Base-by-base conservation (phyloP, 2,797 vertebrate genomes). In the Muscicapa comitata region DNA sequence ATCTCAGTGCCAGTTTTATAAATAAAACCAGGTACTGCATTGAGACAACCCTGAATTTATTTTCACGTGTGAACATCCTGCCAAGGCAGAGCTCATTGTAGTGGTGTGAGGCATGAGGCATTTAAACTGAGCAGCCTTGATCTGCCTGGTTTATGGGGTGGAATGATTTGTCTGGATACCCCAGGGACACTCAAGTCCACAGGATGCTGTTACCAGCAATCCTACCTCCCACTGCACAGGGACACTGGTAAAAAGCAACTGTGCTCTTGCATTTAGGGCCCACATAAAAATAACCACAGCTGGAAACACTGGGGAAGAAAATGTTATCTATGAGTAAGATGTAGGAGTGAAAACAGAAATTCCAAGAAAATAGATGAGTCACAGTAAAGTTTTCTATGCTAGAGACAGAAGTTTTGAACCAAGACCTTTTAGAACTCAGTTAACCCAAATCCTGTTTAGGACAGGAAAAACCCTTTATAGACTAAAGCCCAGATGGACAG, bases 131-230 rank as follows among this genome's bases (percentile, higher is more conserved):
- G 28, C 73, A 83, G 53, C 55, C 71, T 35, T 26, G 19, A 48
- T 19, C 47, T 61, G 35, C 61, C 65, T 57, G 65, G 10, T 59
- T 40, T 40, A 20, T 11, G 28, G 2, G 26, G 12, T 62, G 51
- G 37, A 40, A 50, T 48, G 51, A 53, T 31, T 40, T 38, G 48
- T 20, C 26, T 53, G 53, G 59, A 26, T 7, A 42, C 11, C 50
- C 35, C 7, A 62, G 48, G 37, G 61, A 73, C 65, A 45, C n/a
- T 26, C 38, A 45, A 29, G 55, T 8, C 59, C 54, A 29, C 20
- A 19, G 0, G 0, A 57, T 1, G 18, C 8, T 26, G 37, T 28
- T 5, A 51, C 8, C 58, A 68, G 67, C 37, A 29, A 48, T 11
- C 47, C 74, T 4, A 28, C 45, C 54, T 75, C 50, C 55, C 67